Evolutionary conservation across 2,797 vertebrate species (phyloP).

Genomic region (Synanceia verrucosa): DNA sequence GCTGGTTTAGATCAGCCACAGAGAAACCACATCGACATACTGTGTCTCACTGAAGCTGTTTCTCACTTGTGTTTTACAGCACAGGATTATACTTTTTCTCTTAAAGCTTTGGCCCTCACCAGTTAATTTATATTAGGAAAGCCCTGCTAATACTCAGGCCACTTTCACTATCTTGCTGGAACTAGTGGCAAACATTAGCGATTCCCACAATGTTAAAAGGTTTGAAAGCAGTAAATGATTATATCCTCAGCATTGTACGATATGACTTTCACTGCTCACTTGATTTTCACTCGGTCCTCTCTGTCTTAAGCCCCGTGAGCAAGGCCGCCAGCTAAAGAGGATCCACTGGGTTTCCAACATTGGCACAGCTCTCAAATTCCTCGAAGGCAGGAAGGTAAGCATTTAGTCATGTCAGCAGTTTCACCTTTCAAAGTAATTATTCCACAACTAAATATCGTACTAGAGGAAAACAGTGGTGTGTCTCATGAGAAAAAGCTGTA

Average conservation of each 20-base stretch:
- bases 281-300: slow-evolving; percentile 7
- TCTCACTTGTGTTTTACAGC: not conserved
- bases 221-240: not conserved
- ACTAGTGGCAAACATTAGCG: not conserved
- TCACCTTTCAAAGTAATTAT: not conserved
- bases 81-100: not conserved
- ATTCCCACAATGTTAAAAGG: too few species aligned
- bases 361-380: slow-evolving; percentile 94
- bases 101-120: slow-evolving; percentile 11
- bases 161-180: not conserved
- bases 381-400: slow-evolving; percentile 95
- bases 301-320: slow-evolving; percentile 89
- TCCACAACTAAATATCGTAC: not conserved
- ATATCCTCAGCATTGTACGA: not conserved
- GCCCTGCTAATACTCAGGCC: not conserved
- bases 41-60: not conserved
- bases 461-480: not conserved
- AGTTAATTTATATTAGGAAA: slow-evolving; percentile 22
- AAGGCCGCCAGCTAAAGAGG: slow-evolving; percentile 93
- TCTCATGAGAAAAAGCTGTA: not conserved
- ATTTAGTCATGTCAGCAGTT: not conserved
- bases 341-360: slow-evolving; percentile 98
- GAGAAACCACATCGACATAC: not conserved
- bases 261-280: not conserved
- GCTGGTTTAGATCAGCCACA: not conserved